Evolutionary conservation across 2,888 invertebrate genomes (phyloP), one percentile per base, ranked within the genome.

Genomic region (Hetaerina titia): DNA sequence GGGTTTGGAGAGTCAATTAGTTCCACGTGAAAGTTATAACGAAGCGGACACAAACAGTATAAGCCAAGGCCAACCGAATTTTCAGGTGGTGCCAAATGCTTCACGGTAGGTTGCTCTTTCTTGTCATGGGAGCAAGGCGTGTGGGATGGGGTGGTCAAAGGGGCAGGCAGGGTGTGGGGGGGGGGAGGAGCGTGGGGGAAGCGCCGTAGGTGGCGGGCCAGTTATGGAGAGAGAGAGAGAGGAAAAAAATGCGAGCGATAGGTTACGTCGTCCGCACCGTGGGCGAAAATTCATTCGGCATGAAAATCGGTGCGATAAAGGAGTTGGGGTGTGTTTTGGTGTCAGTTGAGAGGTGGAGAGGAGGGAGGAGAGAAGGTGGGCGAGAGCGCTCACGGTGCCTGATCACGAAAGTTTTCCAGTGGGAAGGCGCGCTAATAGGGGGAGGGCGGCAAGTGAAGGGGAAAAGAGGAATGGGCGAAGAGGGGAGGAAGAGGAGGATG

Each of bases 241-340:
- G 57, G 17, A 69, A 92, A 63, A 64, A 92, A 69, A 92, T n/a
- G 11, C 64, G 69, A 92, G 92, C 81, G 81, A 81, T 81, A 81
- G 81, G 81, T 92, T 92, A 64, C 92, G 69, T 92, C 92, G 92
- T 92, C 92, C 92, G 90, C 90, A 90, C 64, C 90, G 92, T 69
- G 69, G 92, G 92, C 69, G 63, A 92, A 81, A 92, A 92, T 92
- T 92, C 92, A 92, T 64, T 69, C 92, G 92, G 69, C 92, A 92
- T 92, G 92, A 92, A 92, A 92, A 92, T 74, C 92, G 92, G 64
- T 57, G 92, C 69, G 92, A 69, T 92, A 92, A 92, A 92, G 92
- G 69, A 92, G 89, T 58, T n/a, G 57, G 89, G 22, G 89, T 22
- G 58, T 64, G 92, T 89, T 56, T 17, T 13, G n/a, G 81, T 25